Evolutionary conservation across 2,113 vertebrate species (phyloP).

Genomic region (Neogale vison): DNA sequence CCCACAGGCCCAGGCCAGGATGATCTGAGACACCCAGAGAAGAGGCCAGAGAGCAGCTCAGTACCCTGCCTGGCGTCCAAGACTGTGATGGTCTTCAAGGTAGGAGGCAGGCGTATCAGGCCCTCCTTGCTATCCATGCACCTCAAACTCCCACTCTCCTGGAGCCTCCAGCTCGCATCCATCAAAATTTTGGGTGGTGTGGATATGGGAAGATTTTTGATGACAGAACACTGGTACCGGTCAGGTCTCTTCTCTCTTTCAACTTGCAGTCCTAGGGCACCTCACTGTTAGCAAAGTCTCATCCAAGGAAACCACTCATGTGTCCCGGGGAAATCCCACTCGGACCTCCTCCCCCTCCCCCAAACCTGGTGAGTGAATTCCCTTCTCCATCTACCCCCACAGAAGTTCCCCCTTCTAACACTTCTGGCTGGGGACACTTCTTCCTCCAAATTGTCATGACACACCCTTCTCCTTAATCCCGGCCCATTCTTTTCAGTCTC

Average conservation of each 20-base stretch:
- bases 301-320: background rate
- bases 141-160: background rate
- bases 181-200: no score
- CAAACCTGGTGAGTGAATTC: accelerated
- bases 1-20: background rate
- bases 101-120: background rate
- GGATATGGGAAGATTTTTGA: no score
- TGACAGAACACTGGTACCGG: background rate
- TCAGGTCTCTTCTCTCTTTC: accelerated
- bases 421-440: no score
- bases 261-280: accelerated
- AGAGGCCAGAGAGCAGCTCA: background rate
- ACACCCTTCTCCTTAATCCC: background rate
- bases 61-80: background rate
- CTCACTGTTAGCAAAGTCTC: background rate
- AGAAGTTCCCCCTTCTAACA: no score
- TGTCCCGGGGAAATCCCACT: background rate
- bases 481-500: background rate
- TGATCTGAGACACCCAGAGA: background rate
- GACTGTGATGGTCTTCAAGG: background rate
- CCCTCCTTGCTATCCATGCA: background rate
- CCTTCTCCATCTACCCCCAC: accelerated
- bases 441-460: accelerated
- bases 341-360: background rate
- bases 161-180: background rate